Base-by-base conservation (phyloP, 1,140 invertebrate genomes). In the Cotesia glomerata region DNA sequence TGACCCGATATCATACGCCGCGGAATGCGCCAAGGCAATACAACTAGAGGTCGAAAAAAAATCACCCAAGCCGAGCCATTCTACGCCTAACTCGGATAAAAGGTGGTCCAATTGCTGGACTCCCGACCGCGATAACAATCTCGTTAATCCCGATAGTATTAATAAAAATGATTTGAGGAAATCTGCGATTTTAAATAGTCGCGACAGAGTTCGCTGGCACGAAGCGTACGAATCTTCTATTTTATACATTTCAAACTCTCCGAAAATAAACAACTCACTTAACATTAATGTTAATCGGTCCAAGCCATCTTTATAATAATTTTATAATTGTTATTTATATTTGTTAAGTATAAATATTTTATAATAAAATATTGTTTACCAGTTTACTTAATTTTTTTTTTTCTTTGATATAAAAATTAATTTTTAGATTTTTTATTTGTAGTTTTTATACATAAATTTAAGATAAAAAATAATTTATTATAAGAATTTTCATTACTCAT, bases 181-280 rank as follows among this genome's bases (percentile, higher is more conserved):
- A 49, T 61, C 75, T 5, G 52, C 76, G 1, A 51, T 69, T 13
- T 61, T 62, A 16, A 78, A 75, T 71, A 77, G 80, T 7, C 34
- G 86, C 3, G 84, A 85, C 39, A 85, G 74, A 74, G 76, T 88
- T 34, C 69, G 71, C 7, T 87, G 85, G 34, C 85, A 78, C 3
- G 77, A 84, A 63, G 73, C 83, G 7, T 77, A 80, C 3, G 68
- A 79, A 35, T 45, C 84, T 5, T 83, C 86, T 14, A 81, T 85
- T 0, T 69, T 86, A 77, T 0, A 61, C 79, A 5, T 80, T 71
- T 4, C 76, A 76, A 16, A 78, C 74, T 8, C 81, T 80, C 0
- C 39, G 7, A 45, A 45, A 45, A 45, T 11, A 7, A 45, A 45
- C 39, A 45, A 11, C 39, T 11, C 39, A 5, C 11, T 45, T 7